These are phyloP conservation scores for Drosophila sechellia DNA, from an alignment of 1,140 invertebrate species.

Conservation along the genomic window DNA sequence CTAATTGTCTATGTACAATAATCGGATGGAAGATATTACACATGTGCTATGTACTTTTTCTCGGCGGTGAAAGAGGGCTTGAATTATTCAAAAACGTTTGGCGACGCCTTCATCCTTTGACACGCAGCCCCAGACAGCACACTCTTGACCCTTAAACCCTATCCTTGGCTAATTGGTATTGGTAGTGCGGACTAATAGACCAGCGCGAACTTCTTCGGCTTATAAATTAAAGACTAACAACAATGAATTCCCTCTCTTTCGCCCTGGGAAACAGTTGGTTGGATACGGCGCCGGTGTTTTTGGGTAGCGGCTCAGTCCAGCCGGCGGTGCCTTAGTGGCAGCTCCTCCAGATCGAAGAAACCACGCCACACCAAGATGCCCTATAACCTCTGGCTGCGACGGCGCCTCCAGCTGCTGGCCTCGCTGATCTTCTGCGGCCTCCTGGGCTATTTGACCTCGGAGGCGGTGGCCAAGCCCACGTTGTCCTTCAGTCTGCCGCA, in stretches of 20 bases:
- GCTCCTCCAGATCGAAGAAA: constrained; percentile 11
- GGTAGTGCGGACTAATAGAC: background rate
- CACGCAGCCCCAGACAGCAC: constrained; percentile 24
- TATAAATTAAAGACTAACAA: constrained; percentile 37
- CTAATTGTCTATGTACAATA: background rate
- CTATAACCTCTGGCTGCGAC: constrained; percentile 44
- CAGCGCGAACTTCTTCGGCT: constrained; percentile 33
- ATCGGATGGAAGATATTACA: background rate
- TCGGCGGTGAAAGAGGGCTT: background rate
- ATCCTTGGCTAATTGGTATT: background rate
- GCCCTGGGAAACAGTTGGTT: background rate
- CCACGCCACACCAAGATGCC: constrained; percentile 40
- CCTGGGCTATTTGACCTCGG: constrained; percentile 71
- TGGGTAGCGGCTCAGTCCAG: constrained; percentile 44
- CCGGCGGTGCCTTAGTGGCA: constrained; percentile 43
- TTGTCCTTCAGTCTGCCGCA: constrained; percentile 76
- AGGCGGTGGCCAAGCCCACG: constrained; percentile 76
- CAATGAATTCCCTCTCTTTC: constrained; percentile 1
- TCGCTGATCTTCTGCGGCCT: constrained; percentile 61
- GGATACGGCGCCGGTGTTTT: background rate
- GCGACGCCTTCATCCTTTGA: constrained; percentile 32
- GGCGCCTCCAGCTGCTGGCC: constrained; percentile 66
- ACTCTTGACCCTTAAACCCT: constrained; percentile 8
- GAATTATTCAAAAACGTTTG: constrained; percentile 21
- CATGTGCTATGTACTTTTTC: background rate